Conservation (phyloP, 2,888 invertebrate species). For the Drosophila dives region DNA sequence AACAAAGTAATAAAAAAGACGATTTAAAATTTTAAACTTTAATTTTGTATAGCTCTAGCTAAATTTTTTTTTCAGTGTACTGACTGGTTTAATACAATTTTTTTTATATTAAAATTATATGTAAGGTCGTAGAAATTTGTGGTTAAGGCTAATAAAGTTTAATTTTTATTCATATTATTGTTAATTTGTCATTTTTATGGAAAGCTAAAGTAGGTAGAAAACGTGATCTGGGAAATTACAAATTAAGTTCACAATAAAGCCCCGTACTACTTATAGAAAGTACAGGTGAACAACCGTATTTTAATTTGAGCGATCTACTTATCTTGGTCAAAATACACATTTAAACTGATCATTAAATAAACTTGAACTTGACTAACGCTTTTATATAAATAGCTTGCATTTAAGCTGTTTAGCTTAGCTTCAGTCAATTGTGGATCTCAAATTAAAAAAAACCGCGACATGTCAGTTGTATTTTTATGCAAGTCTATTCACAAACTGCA, state of each 20-base stretch:
- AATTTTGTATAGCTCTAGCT: background rate
- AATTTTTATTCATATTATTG: no score
- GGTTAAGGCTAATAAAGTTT: no score
- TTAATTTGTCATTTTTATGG: no score
- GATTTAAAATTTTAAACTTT: background rate
- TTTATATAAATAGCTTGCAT: background rate
- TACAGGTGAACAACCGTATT: constrained; percentile 7
- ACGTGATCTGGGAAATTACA: no score
- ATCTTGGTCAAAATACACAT: constrained; percentile 35
- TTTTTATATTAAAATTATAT: no score
- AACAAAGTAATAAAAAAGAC: no score
- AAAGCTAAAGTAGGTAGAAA: no score
- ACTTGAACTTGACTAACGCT: constrained; percentile 52
- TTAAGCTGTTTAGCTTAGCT: background rate
- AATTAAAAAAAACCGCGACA: background rate
- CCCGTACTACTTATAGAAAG: background rate
- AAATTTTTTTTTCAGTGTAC: background rate
- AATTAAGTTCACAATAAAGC: background rate
- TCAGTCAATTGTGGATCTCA: constrained; percentile 1
- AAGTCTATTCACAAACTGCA: constrained; percentile 26
- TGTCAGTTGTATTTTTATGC: constrained; percentile 24
- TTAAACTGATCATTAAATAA: constrained; percentile 35
- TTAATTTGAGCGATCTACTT: constrained; percentile 15
- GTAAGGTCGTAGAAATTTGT: no score
- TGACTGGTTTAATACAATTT: background rate